phyloP scores from a whole-genome alignment of 2,888 invertebrate species.

The Cephus rjabovi region DNA sequence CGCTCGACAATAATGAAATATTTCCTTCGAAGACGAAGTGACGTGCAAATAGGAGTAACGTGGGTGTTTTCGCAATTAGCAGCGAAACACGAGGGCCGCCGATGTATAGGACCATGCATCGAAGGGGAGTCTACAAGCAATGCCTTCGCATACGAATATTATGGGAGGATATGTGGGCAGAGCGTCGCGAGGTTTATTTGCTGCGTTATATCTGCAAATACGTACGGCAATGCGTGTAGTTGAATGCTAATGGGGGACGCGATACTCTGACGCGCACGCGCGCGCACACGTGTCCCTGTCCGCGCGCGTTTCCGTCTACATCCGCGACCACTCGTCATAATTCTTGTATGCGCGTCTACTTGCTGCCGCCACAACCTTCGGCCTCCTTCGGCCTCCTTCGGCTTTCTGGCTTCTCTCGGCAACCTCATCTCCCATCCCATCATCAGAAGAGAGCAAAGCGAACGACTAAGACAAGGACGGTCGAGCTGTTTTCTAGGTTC shows the following conservation, averaged over 20 bases:
- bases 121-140: background rate
- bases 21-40: background rate
- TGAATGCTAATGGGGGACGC: conserved; percentile 45
- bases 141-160: conserved; percentile 23
- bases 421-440: background rate
- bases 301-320: conserved; percentile 17
- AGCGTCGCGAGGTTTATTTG: conserved; percentile 45
- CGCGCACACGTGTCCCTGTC: background rate
- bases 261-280: background rate
- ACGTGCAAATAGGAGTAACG: conserved; percentile 41
- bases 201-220: conserved; percentile 55
- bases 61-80: conserved; percentile 41
- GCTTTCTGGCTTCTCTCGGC: conserved; percentile 15
- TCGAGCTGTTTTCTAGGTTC: conserved; percentile 33
- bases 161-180: conserved; percentile 36
- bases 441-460: conserved; percentile 10
- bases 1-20: background rate
- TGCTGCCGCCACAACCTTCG: conserved; percentile 8
- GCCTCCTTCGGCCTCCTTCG: conserved; percentile 15
- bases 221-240: conserved; percentile 46
- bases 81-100: conserved; percentile 21
- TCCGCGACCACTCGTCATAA: conserved; percentile 35
- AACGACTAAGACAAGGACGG: conserved; percentile 2
- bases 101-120: background rate
- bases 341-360: conserved; percentile 22